These are phyloP conservation scores for Acanthosepion esculentum DNA, from an alignment of 2,888 invertebrate genomes.

Conservation along the genomic window DNA sequence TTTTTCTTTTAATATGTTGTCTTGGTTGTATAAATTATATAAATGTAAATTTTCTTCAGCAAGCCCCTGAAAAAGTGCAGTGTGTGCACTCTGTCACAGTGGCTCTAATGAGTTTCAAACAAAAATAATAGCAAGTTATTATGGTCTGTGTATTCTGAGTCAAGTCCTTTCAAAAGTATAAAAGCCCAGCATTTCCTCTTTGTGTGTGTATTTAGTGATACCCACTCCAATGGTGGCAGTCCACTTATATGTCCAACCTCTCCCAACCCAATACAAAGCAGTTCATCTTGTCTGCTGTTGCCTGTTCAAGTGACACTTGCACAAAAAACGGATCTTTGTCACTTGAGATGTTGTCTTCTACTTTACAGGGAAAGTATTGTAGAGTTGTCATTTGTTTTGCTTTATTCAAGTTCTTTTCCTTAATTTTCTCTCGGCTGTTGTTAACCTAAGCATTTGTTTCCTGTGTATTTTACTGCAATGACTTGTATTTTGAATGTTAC, in stretches of 20 bases:
- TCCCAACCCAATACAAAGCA: neutral
- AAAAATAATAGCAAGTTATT: neutral
- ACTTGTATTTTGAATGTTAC: neutral
- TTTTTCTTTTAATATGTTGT: too few species aligned
- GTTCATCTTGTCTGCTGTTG: neutral
- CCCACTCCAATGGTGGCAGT: neutral
- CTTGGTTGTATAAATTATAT: too few species aligned
- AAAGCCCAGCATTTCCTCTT: neutral
- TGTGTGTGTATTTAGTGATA: neutral
- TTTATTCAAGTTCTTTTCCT: too few species aligned
- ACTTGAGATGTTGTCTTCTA: neutral
- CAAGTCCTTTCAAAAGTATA: neutral
- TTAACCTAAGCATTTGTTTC: neutral
- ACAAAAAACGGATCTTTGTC: neutral
- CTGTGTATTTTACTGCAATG: neutral
- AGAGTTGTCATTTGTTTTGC: too few species aligned
- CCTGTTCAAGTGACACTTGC: neutral
- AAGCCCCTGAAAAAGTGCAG: neutral
- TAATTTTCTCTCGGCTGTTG: too few species aligned
- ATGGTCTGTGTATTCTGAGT: constrained; percentile 5
- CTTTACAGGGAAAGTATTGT: neutral
- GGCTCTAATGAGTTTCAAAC: neutral
- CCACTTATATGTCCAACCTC: neutral
- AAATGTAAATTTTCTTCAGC: too few species aligned
- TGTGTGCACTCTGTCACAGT: neutral